Base-by-base conservation (phyloP, 1,140 invertebrate genomes). In the Temnothorax nylanderi region DNA sequence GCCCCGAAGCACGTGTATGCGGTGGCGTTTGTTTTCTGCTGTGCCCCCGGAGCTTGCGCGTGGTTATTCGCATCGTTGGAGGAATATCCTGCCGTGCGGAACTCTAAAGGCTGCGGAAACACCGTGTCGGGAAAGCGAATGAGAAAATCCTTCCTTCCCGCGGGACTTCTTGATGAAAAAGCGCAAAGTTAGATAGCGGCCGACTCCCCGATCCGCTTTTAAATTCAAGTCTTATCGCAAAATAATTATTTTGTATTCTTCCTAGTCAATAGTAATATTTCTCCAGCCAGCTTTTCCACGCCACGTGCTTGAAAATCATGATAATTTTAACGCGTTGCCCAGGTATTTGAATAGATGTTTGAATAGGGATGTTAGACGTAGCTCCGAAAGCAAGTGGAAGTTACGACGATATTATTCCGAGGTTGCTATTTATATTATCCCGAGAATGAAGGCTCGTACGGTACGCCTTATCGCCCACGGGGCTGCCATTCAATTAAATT, bases 1-100 rank as follows among this genome's bases (percentile, higher is more conserved):
- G 51, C 71, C 21, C 37, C 88, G 75, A 84, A 93, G 89, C 93
- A 92, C 91, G 88, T 92, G 91, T 87, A 91, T 78, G 51, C 34
- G 64, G 21, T 44, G 54, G 34, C 84, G 85, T 92, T 85, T 86
- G 86, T 92, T 91, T 93, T 91, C 47, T 86, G 88, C 90, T 80
- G 86, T 88, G 84, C 51, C 84, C 86, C 85, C 65, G 65, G 65
- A 85, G 44, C 54, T 81, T 56, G 47, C 18, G 47, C 18, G 13
- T 26, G 54, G 26, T 75, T 37, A 21, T 32, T 82, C 80, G 80
- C 67, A 60, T 49, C 80, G 18, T 62, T 60, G 56, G 21, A 49
- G n/a, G 54, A 58, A 37, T 72, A 21, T 44, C 64, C 64, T 67
- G 2, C 21, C 64, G 41, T 26, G 13, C 18, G 32, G 51, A 54